A percentile compares a stretch with the other conserved stretches of the same genome.
These are phyloP conservation scores for Dicaeum eximium DNA, from an alignment of 2,113 vertebrate species.

Conservation along the genomic window DNA sequence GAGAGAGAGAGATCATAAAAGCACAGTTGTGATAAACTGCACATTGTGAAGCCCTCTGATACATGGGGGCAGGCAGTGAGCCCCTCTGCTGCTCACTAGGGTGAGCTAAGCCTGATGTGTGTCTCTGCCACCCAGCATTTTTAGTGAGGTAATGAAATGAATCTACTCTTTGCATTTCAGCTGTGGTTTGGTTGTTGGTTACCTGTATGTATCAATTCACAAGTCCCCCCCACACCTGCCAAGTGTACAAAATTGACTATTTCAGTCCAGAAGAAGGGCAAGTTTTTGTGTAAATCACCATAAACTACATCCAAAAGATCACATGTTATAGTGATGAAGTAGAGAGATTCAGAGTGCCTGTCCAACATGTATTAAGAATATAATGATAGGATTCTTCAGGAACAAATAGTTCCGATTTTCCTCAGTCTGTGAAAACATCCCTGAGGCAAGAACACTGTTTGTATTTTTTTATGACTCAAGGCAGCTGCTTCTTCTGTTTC, in stretches of 20 bases:
- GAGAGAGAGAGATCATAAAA: not conserved
- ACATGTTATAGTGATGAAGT: not conserved
- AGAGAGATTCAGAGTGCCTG: not conserved
- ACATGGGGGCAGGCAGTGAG: accelerated
- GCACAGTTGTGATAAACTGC: no score
- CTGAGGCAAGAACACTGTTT: not conserved
- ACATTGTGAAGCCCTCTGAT: not conserved
- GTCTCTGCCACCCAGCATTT: not conserved
- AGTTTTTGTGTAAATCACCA: not conserved
- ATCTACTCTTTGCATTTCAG: not conserved
- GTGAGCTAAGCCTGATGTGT: not conserved
- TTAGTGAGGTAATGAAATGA: not conserved
- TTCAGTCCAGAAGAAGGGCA: not conserved
- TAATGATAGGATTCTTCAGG: not conserved
- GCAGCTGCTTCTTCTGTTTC: not conserved
- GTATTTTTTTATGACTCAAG: not conserved
- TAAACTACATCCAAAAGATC: not conserved
- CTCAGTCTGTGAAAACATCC: not conserved
- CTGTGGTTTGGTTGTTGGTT: not conserved
- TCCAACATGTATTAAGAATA: not conserved
- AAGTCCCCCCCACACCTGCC: not conserved
- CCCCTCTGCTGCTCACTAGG: not conserved
- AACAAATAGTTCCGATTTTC: not conserved
- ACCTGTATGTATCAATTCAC: accelerated
- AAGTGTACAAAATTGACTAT: not conserved